Conservation (phyloP, 2,888 invertebrate genomes). For the Cecidostiba fungosa region DNA sequence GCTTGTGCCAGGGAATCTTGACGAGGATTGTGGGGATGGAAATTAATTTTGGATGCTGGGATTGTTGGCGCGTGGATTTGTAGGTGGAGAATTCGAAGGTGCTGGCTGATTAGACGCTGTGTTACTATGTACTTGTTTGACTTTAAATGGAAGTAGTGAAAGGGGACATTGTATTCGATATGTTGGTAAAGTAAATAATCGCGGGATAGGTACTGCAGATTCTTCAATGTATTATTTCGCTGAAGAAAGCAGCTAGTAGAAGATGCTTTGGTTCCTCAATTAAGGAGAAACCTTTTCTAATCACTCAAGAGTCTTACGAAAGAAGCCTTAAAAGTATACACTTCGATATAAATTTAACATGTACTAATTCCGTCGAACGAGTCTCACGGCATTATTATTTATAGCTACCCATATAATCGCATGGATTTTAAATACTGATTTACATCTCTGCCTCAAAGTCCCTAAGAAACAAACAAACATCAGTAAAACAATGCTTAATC, state of each 20-base stretch:
- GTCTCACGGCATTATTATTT: neutral
- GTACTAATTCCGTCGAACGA: neutral
- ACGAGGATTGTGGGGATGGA: neutral
- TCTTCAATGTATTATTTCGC: neutral
- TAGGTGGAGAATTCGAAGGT: neutral
- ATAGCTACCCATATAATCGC: neutral
- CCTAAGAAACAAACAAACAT: too few species aligned
- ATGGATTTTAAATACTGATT: neutral
- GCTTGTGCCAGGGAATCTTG: neutral
- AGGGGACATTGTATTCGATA: too few species aligned
- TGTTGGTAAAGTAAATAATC: too few species aligned
- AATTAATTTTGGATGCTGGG: neutral
- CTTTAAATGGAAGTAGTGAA: too few species aligned
- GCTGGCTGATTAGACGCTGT: too few species aligned
- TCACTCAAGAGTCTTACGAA: constrained; percentile 19
- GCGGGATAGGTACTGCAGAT: too few species aligned
- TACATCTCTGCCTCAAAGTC: neutral
- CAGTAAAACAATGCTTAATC: too few species aligned
- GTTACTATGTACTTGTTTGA: too few species aligned
- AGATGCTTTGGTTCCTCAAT: constrained; percentile 23
- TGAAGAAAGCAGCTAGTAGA: neutral
- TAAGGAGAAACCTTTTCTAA: constrained; percentile 41
- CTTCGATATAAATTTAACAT: constrained; percentile 24
- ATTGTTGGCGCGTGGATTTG: neutral
- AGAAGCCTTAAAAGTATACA: constrained; percentile 47